phyloP scores from a whole-genome alignment of 2,888 invertebrate genomes.

The Nemotelus nigrinus region DNA sequence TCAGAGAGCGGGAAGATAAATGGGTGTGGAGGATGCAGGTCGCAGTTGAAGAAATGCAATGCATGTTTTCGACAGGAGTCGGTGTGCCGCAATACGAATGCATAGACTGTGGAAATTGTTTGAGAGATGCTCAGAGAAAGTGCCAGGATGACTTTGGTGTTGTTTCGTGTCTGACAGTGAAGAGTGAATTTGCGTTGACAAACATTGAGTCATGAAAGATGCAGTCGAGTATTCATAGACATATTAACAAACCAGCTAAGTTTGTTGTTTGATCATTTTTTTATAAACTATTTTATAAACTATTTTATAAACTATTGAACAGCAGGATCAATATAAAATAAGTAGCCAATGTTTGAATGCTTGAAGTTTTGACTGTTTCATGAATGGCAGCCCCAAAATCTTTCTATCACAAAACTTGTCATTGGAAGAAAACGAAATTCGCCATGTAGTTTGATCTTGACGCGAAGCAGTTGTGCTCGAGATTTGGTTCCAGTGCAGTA shows the following conservation, averaged over 20 bases:
- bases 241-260: too few species aligned
- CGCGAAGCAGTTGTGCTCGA: too few species aligned
- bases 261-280: background rate
- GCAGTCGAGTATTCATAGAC: background rate
- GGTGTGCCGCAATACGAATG: background rate
- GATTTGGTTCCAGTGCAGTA: too few species aligned
- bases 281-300: background rate
- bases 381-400: background rate
- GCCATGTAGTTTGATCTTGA: too few species aligned
- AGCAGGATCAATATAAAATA: background rate
- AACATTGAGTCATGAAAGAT: background rate
- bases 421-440: too few species aligned
- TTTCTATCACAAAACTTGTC: background rate
- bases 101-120: slow-evolving; percentile 38
- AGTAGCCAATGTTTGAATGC: background rate
- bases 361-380: background rate
- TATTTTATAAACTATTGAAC: background rate
- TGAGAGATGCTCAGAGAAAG: slow-evolving; percentile 27
- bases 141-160: background rate
- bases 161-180: background rate
- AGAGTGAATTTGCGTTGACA: background rate
- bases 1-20: too few species aligned
- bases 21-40: background rate
- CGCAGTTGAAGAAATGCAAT: slow-evolving; percentile 21
- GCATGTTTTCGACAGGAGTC: slow-evolving; percentile 2